Conservation (phyloP, 1,140 invertebrate species). For the Hirudo medicinalis region DNA sequence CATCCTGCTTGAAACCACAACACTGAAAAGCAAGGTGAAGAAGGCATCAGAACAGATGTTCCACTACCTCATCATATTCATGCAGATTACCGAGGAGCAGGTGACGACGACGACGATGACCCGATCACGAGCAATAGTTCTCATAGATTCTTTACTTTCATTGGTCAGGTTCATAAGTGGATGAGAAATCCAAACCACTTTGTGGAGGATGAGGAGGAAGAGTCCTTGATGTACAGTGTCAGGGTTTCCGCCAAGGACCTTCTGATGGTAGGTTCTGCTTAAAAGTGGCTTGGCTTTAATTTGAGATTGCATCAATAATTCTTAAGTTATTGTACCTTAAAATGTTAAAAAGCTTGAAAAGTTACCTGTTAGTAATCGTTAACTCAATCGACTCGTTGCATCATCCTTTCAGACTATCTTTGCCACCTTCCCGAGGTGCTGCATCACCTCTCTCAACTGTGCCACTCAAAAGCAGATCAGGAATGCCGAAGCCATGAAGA, state of each 20-base stretch:
- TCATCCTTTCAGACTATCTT: conserved; percentile 45
- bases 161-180: conserved; percentile 50
- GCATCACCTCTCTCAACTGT: conserved; percentile 49
- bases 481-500: conserved; percentile 44
- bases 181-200: conserved; percentile 57
- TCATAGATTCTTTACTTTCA: not conserved
- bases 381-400: not conserved
- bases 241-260: conserved; percentile 46
- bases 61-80: conserved; percentile 60
- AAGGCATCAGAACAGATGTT: conserved; percentile 56
- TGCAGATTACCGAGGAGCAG: conserved; percentile 65
- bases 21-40: conserved; percentile 51
- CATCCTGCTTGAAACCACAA: conserved; percentile 50
- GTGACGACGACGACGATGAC: conserved; percentile 28
- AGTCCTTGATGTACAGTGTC: conserved; percentile 56
- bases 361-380: conserved; percentile 11
- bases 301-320: too few relatives aligned
- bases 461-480: conserved; percentile 54
- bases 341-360: too few relatives aligned
- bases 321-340: too few relatives aligned
- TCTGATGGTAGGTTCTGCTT: not conserved
- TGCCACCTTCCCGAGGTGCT: conserved; percentile 51
- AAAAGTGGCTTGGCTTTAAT: not conserved
- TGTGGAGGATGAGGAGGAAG: conserved; percentile 64
- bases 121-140: not conserved